These are phyloP conservation scores for Paratrypauchen microcephalus DNA, from an alignment of 2,797 vertebrate species.

Conservation along the genomic window DNA sequence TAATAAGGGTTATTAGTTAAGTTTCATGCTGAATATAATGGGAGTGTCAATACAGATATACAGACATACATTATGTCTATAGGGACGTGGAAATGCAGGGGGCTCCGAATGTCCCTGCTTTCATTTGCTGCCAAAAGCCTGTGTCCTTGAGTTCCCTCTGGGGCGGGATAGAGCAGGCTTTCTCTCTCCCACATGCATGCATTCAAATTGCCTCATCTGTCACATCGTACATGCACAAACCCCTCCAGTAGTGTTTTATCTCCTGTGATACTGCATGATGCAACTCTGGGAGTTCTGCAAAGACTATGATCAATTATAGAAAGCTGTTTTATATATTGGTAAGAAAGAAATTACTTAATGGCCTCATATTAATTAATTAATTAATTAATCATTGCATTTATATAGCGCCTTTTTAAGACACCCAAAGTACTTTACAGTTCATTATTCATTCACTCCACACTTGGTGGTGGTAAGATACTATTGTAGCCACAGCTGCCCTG, in stretches of 20 bases:
- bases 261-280: conserved; percentile 22
- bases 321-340: conserved; percentile 34
- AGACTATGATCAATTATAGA: conserved; percentile 41
- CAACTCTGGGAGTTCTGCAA: conserved; percentile 25
- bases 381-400: too few species aligned
- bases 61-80: conserved; percentile 20
- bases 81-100: conserved; percentile 20
- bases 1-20: conserved; percentile 13
- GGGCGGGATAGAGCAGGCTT: conserved; percentile 37
- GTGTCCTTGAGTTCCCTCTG: conserved; percentile 64
- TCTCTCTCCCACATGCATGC: conserved; percentile 18
- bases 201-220: conserved; percentile 35
- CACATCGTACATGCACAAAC: conserved; percentile 13
- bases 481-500: too few species aligned
- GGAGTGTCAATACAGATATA: conserved; percentile 7
- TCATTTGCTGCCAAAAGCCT: conserved; percentile 64
- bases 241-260: conserved; percentile 22
- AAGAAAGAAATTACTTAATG: conserved; percentile 23
- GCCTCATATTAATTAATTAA: too few species aligned
- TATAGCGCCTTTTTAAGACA: too few species aligned
- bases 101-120: conserved; percentile 30
- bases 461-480: too few species aligned
- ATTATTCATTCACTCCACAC: too few species aligned
- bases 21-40: conserved; percentile 3
- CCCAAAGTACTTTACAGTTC: too few species aligned